phyloP scores from a whole-genome alignment of 1,140 invertebrate genomes.

The Hylaeus volcanicus region DNA sequence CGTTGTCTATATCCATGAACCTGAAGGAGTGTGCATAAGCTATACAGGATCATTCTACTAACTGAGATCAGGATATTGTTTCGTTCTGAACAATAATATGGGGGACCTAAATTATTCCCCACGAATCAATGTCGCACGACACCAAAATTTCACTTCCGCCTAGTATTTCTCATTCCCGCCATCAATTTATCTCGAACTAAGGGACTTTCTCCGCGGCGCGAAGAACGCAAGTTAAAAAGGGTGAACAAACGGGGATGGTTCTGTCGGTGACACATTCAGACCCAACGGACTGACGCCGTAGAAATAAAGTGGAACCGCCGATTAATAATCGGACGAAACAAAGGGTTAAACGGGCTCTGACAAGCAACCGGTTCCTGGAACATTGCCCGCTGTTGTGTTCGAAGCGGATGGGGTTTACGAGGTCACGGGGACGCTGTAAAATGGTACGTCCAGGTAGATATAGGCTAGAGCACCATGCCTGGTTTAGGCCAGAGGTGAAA shows the following conservation, averaged over 20 bases:
- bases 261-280: neutral
- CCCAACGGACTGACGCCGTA: neutral
- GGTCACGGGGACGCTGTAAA: constrained; percentile 32
- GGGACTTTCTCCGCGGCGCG: too few species aligned
- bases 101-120: too few species aligned
- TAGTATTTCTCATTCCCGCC: too few species aligned
- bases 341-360: constrained; percentile 9
- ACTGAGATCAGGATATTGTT: too few species aligned
- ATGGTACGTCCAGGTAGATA: neutral
- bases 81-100: too few species aligned
- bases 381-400: constrained; percentile 1
- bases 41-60: too few species aligned
- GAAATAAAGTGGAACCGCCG: neutral
- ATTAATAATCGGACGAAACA: constrained; percentile 26
- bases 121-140: too few species aligned
- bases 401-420: constrained; percentile 2
- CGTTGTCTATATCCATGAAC: neutral
- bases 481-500: too few species aligned
- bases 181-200: too few species aligned
- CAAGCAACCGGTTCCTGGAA: constrained; percentile 26
- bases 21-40: too few species aligned
- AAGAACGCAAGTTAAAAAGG: neutral
- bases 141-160: too few species aligned
- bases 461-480: too few species aligned
- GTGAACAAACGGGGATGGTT: neutral